A percentile compares a stretch with the other conserved stretches of the same genome.
phyloP scores from a whole-genome alignment of 2,797 vertebrate species.

The Alexandromys oeconomus region DNA sequence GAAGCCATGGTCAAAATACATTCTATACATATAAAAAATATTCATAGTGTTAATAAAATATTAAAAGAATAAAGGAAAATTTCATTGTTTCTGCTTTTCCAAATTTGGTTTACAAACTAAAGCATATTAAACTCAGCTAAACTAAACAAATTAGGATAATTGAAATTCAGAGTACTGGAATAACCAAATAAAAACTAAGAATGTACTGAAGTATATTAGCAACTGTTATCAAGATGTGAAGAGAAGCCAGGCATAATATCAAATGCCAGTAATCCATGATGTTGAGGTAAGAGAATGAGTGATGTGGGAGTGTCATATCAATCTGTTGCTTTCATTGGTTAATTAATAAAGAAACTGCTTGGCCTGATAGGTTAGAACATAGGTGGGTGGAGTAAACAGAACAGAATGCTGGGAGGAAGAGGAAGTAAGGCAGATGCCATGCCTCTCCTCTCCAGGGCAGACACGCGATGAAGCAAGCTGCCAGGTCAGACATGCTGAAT shows the following conservation, averaged over 20 bases:
- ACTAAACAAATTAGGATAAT: constrained; percentile 7
- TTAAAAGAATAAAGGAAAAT: not conserved
- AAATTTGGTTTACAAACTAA: constrained; percentile 33
- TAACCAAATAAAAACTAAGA: not conserved
- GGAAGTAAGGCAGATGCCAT: too few relatives aligned
- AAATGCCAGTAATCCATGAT: too few relatives aligned
- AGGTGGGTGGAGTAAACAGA: too few relatives aligned
- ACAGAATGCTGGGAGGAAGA: too few relatives aligned
- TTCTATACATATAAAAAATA: not conserved
- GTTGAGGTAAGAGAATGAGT: not conserved
- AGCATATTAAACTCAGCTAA: not conserved
- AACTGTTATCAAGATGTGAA: not conserved
- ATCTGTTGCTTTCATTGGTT: too few relatives aligned
- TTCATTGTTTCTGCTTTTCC: constrained; percentile 4
- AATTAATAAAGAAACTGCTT: too few relatives aligned
- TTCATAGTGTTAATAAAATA: not conserved
- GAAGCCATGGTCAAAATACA: not conserved
- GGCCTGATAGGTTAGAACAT: too few relatives aligned
- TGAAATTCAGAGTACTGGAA: not conserved
- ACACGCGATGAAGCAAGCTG: too few relatives aligned
- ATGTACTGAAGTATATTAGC: not conserved
- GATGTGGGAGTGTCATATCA: too few relatives aligned
- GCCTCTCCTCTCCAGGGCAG: too few relatives aligned
- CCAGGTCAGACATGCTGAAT: too few relatives aligned
- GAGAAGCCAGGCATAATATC: not conserved